These are phyloP conservation scores for Tetheella fluctuosa DNA, from an alignment of 2,888 invertebrate species.

Conservation along the genomic window DNA sequence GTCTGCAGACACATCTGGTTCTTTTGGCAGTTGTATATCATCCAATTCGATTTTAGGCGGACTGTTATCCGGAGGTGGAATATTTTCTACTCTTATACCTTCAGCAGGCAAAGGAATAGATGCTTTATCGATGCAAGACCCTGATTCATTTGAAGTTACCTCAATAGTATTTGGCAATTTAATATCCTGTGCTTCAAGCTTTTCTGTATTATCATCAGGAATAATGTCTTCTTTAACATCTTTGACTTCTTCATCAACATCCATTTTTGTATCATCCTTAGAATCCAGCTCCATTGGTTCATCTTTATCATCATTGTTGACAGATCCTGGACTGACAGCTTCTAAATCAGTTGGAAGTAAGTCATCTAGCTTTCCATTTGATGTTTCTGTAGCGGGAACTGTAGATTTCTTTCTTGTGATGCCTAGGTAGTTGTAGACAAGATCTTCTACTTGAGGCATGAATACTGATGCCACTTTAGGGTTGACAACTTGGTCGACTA, in stretches of 20 bases:
- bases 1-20: constrained; percentile 49
- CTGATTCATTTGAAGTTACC: constrained; percentile 58
- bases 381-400: constrained; percentile 52
- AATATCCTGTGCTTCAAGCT: constrained; percentile 72
- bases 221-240: constrained; percentile 34
- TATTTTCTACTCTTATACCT: constrained; percentile 68
- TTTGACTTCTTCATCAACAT: constrained; percentile 55
- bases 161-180: constrained; percentile 83
- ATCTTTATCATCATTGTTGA: constrained; percentile 80
- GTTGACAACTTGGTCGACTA: constrained; percentile 98
- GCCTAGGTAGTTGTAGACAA: constrained; percentile 94
- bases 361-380: constrained; percentile 73
- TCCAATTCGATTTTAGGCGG: constrained; percentile 69
- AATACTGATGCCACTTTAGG: constrained; percentile 95
- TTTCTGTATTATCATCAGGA: constrained; percentile 30
- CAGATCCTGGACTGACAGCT: constrained; percentile 92
- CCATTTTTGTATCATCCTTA: constrained; percentile 37
- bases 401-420: constrained; percentile 87
- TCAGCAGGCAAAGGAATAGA: constrained; percentile 61
- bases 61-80: constrained; percentile 55
- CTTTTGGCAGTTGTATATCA: constrained; percentile 65
- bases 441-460: constrained; percentile 95
- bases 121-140: constrained; percentile 57
- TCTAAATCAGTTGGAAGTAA: constrained; percentile 90
- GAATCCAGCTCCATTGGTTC: constrained; percentile 41